phyloP scores from a whole-genome alignment of 2,888 invertebrate genomes.

The Hydrotaea diabolus region DNA sequence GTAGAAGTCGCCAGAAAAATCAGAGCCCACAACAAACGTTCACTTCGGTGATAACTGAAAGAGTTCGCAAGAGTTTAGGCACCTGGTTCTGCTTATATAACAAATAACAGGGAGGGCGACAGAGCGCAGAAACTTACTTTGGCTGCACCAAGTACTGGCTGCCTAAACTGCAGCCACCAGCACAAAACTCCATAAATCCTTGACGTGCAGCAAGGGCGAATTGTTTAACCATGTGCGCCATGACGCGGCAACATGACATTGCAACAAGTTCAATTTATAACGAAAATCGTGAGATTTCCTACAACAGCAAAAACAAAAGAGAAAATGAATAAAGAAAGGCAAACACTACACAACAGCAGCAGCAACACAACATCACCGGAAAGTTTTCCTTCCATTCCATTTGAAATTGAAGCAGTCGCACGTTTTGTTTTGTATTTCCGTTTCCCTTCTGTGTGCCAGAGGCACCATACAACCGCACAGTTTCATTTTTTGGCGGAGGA shows the following conservation, averaged over 20 bases:
- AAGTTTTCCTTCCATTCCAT: constrained; percentile 4
- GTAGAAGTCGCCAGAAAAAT: background rate
- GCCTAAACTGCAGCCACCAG: constrained; percentile 29
- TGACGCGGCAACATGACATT: constrained; percentile 36
- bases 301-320: background rate
- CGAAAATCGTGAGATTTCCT: background rate
- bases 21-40: constrained; percentile 18
- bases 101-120: background rate
- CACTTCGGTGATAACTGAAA: constrained; percentile 33
- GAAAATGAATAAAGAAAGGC: background rate
- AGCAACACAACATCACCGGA: background rate
- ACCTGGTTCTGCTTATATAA: too few species aligned
- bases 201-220: constrained; percentile 41
- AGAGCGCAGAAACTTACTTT: constrained; percentile 22
- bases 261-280: constrained; percentile 29
- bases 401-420: background rate
- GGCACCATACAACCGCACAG: background rate
- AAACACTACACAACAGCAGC: background rate
- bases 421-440: constrained; percentile 24
- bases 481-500: background rate
- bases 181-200: constrained; percentile 46
- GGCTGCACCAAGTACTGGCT: constrained; percentile 21
- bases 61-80: background rate
- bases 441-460: background rate
- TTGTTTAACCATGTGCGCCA: constrained; percentile 26